Evolutionary conservation across 2,113 vertebrate species (phyloP), one percentile per base, ranked within the genome.

Genomic region (Henicopernis longicauda): DNA sequence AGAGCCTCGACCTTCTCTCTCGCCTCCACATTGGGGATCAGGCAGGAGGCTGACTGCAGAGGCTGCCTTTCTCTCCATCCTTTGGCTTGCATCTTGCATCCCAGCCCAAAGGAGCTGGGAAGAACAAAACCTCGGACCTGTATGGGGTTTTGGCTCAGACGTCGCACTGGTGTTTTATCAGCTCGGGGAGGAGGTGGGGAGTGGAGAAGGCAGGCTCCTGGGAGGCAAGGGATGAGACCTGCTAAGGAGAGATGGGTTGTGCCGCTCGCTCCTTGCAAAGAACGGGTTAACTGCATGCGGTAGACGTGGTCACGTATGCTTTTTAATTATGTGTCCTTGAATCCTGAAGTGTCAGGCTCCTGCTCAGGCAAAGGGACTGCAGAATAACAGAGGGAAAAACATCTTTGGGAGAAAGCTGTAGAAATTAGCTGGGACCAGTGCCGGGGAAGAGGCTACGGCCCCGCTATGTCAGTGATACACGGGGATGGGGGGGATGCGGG

Each of bases 401-500:
- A 23, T 3, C 36, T 61, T 7, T 38, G 14, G 8, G 34, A 73
- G 32, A 76, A 79, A 16, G 36, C 32, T 45, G 15, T 23, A 82
- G 54, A 42, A 36, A 10, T 44, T 13, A 9, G 7, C 15, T 36
- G 70, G 17, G 9, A 52, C 3, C 9, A 34, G 38, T 6, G 36
- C 13, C 0, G 3, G 44, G n/a, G 65, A 85, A 72, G 52, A 55
- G n/a, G n/a, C 13, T 27, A 6, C 2, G 1, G 34, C 12, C 74
- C 23, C 55, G 29, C 23, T 47, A 5, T 16, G 32, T 49, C 69
- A 66, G 7, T 23, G 14, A 16, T 14, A 32, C 8, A 5, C 0
- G 4, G 31, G 10, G 19, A 3, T 1, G 25, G 17, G 17, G 21
- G 18, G 21, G 12, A 6, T 1, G 7, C 2, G 2, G 38, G 61